Conservation (phyloP, 1,140 invertebrate genomes). For the Bombus ignitus region DNA sequence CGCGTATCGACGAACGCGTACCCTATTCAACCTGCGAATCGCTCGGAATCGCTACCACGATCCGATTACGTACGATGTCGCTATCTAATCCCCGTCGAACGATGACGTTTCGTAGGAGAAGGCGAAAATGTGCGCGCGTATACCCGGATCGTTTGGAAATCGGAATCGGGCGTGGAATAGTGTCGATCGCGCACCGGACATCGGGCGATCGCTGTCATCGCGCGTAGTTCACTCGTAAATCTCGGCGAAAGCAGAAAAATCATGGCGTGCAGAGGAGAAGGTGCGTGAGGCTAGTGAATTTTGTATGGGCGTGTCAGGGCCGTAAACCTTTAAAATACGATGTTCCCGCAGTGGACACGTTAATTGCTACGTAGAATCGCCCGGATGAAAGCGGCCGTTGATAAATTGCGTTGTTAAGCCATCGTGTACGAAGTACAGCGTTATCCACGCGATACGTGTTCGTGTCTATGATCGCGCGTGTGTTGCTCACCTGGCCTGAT, state of each 20-base stretch:
- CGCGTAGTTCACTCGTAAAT: slow-evolving; percentile 41
- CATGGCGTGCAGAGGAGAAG: slow-evolving; percentile 26
- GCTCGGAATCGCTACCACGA: background rate
- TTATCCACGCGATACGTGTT: slow-evolving; percentile 60
- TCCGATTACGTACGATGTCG: background rate
- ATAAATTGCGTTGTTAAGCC: slow-evolving; percentile 78
- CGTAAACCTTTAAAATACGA: slow-evolving; percentile 79
- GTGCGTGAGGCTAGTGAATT: slow-evolving; percentile 68
- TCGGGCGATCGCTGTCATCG: slow-evolving; percentile 34
- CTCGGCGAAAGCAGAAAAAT: slow-evolving; percentile 2
- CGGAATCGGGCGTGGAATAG: background rate
- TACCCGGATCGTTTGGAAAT: background rate
- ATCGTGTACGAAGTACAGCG: slow-evolving; percentile 59
- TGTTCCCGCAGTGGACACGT: slow-evolving; percentile 77
- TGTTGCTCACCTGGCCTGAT: slow-evolving; percentile 71
- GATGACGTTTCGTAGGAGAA: no score
- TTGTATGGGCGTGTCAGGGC: slow-evolving; percentile 76
- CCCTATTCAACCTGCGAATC: background rate
- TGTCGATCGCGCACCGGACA: background rate
- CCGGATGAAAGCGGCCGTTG: slow-evolving; percentile 77
- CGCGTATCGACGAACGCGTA: background rate
- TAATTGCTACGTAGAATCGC: slow-evolving; percentile 78
- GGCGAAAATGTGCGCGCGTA: no score
- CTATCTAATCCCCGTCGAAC: no score
- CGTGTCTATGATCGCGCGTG: slow-evolving; percentile 45